Evolutionary conservation across 2,113 vertebrate genomes (phyloP), one percentile per base, ranked within the genome.

Genomic region (Hydropotes inermis): DNA sequence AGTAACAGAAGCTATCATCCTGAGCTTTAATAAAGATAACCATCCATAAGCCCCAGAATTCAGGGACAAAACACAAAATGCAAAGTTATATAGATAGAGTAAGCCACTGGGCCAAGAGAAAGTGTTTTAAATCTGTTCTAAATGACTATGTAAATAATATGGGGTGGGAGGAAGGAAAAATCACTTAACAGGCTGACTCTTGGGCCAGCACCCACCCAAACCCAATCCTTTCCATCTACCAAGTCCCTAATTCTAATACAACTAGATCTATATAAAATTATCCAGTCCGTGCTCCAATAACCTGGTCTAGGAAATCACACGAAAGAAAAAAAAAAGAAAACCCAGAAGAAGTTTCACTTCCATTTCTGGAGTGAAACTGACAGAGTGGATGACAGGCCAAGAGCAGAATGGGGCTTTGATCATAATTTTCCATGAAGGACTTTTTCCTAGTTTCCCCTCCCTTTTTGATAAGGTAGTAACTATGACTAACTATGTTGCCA

Each of bases 361-460:
- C 64, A 67, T 33, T 28, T 67, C 87, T 91, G 43, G 55, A 47
- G 33, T 30, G 43, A 93, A 85, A 58, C 0, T 11, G 78, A 54
- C 33, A 10, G 55, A 36, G 60, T 2, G 4, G 61, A 30, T 52
- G 90, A 50, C n/a, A 19, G 30, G 30, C 30, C 50, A 36, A 47
- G 55, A 60, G 30, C 1, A 13, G 47, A 89, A 19, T 1, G 16
- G 14, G 36, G 61, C 79, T 30, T 28, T 54, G n/a, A 61, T 50
- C 15, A 3, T 54, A 1, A 23, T 28, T 36, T 39, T 15, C 50
- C 43, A 23, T 0, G 1, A 3, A 30, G 21, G 43, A 21, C 8
- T 79, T 28, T 11, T 27, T 43, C 74, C 67, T 30, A 23, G 23
- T 43, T 67, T 60, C 85, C 43, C 30, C 57, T 21, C 60, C 54